These are phyloP conservation scores for Trialeurodes vaporariorum DNA, from an alignment of 1,140 invertebrate genomes.

Conservation along the genomic window DNA sequence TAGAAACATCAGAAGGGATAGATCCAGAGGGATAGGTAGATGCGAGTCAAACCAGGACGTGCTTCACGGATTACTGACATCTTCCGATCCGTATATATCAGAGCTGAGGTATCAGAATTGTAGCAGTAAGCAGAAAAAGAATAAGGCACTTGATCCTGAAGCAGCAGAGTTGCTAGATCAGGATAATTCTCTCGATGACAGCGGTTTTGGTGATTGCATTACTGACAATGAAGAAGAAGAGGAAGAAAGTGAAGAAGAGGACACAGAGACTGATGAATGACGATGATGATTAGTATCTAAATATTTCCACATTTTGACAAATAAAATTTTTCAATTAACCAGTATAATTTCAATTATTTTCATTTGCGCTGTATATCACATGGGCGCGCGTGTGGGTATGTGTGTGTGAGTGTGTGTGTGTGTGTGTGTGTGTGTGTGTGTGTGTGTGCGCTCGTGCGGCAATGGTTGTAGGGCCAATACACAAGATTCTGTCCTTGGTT, in stretches of 20 bases:
- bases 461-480: background rate
- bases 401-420: no score
- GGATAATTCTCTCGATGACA: background rate
- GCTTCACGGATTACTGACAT: background rate
- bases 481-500: background rate
- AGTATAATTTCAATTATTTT: no score
- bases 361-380: no score
- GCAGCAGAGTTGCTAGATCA: background rate
- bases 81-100: background rate
- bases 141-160: background rate
- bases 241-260: background rate
- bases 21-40: background rate
- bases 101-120: background rate
- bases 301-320: no score
- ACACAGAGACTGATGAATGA: background rate
- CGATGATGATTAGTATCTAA: no score
- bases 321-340: no score
- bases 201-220: background rate
- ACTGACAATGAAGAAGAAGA: background rate
- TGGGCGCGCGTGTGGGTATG: no score
- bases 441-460: background rate
- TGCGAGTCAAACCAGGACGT: background rate
- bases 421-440: no score
- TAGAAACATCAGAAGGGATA: background rate
- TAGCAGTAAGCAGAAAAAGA: background rate